phyloP scores from a whole-genome alignment of 1,140 invertebrate genomes.

The Trialeurodes vaporariorum region DNA sequence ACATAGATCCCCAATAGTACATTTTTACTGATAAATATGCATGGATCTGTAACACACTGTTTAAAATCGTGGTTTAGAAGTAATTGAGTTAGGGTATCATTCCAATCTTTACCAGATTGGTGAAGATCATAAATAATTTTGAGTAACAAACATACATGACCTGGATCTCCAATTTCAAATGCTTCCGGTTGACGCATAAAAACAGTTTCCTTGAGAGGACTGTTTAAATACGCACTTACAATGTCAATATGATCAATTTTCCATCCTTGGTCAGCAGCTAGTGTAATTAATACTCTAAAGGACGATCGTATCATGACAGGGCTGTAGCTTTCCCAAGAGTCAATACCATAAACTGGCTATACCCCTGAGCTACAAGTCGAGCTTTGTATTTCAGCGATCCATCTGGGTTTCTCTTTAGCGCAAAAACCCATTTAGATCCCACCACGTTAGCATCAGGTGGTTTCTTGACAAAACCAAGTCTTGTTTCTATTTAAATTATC shows the following conservation, averaged over 20 bases:
- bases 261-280: background rate
- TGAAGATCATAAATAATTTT: background rate
- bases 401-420: constrained; percentile 17
- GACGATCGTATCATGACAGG: background rate
- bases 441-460: constrained; percentile 1
- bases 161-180: constrained; percentile 3
- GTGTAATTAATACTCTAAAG: background rate
- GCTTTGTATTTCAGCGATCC: constrained; percentile 18
- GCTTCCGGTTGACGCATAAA: constrained; percentile 10
- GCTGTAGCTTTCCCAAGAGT: background rate
- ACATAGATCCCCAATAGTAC: background rate
- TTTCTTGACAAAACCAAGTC: constrained; percentile 8
- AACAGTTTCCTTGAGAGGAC: constrained; percentile 5
- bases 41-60: background rate
- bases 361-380: constrained; percentile 25
- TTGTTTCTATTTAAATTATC: background rate
- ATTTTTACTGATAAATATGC: background rate
- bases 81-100: background rate
- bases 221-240: constrained; percentile 8
- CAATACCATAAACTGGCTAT: constrained; percentile 14
- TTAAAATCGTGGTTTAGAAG: background rate
- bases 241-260: constrained; percentile 6
- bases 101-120: background rate
- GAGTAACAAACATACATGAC: background rate
- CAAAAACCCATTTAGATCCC: constrained; percentile 18